Conservation (phyloP, 2,888 invertebrate genomes). For the Pammene fasciana region DNA sequence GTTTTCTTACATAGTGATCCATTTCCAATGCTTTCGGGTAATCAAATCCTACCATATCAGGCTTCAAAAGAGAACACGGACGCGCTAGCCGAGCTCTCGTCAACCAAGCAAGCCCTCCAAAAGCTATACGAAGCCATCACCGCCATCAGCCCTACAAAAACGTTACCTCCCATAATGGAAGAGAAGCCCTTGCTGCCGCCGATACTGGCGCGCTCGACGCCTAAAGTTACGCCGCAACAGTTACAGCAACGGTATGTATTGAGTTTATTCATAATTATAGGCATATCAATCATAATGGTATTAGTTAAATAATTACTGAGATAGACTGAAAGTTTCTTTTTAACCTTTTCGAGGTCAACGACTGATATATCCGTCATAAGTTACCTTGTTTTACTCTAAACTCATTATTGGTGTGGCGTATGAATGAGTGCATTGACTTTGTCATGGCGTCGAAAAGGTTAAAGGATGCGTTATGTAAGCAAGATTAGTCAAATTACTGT, state of each 20-base stretch:
- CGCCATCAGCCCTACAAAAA: constrained; percentile 84
- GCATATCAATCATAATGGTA: background rate
- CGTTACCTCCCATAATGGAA: constrained; percentile 81
- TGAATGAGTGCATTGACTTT: too few relatives aligned
- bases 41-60: constrained; percentile 49
- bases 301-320: too few relatives aligned
- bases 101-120: constrained; percentile 84
- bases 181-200: constrained; percentile 71
- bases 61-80: constrained; percentile 83
- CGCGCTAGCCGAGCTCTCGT: constrained; percentile 83
- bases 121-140: constrained; percentile 85
- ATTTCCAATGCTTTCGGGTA: too few relatives aligned
- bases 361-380: too few relatives aligned
- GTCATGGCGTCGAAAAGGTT: too few relatives aligned
- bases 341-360: too few relatives aligned
- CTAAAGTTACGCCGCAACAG: constrained; percentile 75
- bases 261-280: background rate
- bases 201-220: constrained; percentile 63
- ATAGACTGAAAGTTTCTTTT: too few relatives aligned
- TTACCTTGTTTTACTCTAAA: too few relatives aligned
- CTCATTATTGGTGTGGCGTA: too few relatives aligned
- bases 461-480: too few relatives aligned
- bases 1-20: too few relatives aligned
- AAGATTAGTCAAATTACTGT: too few relatives aligned
- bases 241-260: constrained; percentile 73